Evolutionary conservation across 2,113 vertebrate genomes (phyloP).

Genomic region (Nesoenas mayeri): DNA sequence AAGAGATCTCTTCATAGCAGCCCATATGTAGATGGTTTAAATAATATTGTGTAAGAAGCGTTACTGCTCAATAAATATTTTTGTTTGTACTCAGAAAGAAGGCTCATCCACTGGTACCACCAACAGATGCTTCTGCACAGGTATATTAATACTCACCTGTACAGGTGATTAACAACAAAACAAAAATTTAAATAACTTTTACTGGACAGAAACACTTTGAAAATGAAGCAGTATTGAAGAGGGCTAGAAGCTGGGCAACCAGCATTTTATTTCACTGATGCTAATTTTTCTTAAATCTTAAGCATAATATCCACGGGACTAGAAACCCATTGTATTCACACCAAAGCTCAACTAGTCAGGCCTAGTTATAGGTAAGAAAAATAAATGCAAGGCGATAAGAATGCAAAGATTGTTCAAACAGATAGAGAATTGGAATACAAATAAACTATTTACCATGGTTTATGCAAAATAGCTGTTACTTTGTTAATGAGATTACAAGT

Average conservation of each 20-base stretch:
- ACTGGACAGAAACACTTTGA: neutral
- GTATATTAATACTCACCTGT: neutral
- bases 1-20: neutral
- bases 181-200: neutral
- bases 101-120: neutral
- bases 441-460: neutral
- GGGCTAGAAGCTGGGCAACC: neutral
- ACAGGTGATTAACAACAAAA: neutral
- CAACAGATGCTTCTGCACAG: neutral
- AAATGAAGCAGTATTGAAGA: neutral
- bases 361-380: neutral
- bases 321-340: neutral
- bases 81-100: neutral
- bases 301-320: neutral
- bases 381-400: neutral
- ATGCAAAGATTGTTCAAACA: neutral
- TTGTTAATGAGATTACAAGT: conserved; percentile 25
- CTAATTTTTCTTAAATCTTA: neutral
- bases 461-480: conserved; percentile 42
- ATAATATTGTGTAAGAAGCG: neutral
- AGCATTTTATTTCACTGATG: neutral
- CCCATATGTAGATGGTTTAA: neutral
- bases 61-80: neutral
- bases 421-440: conserved; percentile 1
- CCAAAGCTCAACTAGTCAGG: neutral